phyloP scores from a whole-genome alignment of 2,888 invertebrate genomes.

The Arrhopalites spinosus region DNA sequence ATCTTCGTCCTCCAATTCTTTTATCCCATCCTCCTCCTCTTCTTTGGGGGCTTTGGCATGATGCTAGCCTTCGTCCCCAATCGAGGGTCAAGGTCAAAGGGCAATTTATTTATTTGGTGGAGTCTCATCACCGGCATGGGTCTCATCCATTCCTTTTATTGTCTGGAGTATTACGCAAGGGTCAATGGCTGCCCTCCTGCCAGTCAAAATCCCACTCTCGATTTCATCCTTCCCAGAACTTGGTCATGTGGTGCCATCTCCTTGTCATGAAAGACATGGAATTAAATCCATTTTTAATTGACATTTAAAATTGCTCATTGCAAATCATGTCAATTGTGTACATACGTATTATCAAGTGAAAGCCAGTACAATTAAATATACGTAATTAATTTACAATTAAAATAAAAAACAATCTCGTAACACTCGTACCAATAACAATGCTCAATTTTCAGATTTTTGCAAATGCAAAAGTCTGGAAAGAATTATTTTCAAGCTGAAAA shows the following conservation, averaged over 20 bases:
- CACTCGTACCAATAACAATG: no score
- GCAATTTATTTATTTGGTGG: constrained; percentile 81
- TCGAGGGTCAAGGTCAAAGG: constrained; percentile 54
- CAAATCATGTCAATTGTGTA: no score
- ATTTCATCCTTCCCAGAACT: constrained; percentile 64
- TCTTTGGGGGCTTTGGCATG: constrained; percentile 64
- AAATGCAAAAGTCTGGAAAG: no score
- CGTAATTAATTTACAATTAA: no score
- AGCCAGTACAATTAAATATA: no score
- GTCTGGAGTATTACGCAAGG: constrained; percentile 84
- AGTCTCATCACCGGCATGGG: constrained; percentile 77
- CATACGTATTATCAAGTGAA: no score
- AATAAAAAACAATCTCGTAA: no score
- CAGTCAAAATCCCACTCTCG: constrained; percentile 60
- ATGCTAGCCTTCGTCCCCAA: constrained; percentile 40
- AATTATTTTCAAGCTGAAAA: no score
- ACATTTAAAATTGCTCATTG: no score
- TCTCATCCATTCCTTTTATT: constrained; percentile 74
- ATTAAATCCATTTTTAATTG: no score
- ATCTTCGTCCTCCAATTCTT: constrained; percentile 79
- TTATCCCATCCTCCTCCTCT: constrained; percentile 79
- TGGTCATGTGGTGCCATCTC: constrained; percentile 59
- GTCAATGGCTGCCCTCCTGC: constrained; percentile 68
- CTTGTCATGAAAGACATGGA: not conserved
- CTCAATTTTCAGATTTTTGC: no score